Evolutionary conservation across 2,888 invertebrate genomes (phyloP), one percentile per base, ranked within the genome.

Genomic region (Xanthorhoe designata): DNA sequence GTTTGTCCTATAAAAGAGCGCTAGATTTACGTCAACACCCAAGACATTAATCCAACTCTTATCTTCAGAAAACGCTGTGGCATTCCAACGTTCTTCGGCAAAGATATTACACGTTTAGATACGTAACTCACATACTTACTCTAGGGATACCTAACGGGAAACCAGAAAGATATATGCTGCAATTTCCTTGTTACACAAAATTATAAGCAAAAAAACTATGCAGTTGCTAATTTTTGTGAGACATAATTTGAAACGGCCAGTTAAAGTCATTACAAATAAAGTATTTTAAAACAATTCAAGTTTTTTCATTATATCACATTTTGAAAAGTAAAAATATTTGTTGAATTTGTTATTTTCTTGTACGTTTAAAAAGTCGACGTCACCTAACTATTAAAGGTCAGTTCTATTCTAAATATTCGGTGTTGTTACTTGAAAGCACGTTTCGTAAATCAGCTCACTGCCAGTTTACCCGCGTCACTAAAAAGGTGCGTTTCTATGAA

Each of bases 401-500:
- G 29, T 29, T 61, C 52, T 61, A 50, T 24, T 1, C 8, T 1
- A 52, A 6, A 2, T 4, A 10, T 24, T 55, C 13, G 10, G 9
- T 17, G 9, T 5, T 35, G 18, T n/a, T 19, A 13, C 32, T 38
- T 54, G n/a, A 49, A 61, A 42, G 54, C 59, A 67, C 66, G 59
- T 63, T 63, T 53, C 52, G 53, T 68, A 68, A 56, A 63, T 63
- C 63, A 52, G 69, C 68, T 70, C 61, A 57, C 63, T 61, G 65
- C 63, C 70, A 69, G 58, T 69, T 72, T 66, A 67, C 66, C 61
- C 52, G n/a, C 7, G 59, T 52, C 58, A 61, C 66, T 57, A 64
- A 68, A 72, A 68, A 64, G 68, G 70, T 69, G 66, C 17, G 53
- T 63, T 63, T 72, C 69, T 72, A 59, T 55, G 57, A 55, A 49